These are phyloP conservation scores for Cantharis rustica DNA, from an alignment of 2,888 invertebrate species.

Conservation along the genomic window DNA sequence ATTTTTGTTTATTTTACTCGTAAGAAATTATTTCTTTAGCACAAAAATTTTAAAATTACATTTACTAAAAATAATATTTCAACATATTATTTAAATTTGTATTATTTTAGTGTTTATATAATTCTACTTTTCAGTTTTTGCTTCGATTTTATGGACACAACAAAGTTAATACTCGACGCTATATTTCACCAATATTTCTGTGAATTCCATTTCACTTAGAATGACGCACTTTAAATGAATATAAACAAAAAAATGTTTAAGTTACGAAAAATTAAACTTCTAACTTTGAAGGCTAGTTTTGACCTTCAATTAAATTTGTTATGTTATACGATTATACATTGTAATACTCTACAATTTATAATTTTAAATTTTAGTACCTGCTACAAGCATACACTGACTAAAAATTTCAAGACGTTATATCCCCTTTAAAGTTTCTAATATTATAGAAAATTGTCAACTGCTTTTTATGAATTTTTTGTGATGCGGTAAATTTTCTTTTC, in stretches of 20 bases:
- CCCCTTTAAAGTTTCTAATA: not conserved
- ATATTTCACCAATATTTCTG: not conserved
- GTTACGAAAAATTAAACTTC: not conserved
- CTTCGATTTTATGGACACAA: not conserved
- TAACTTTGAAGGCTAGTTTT: too few species aligned
- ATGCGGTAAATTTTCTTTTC: not conserved
- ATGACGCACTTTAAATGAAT: not conserved
- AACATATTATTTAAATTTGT: not conserved
- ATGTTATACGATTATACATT: not conserved
- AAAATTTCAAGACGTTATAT: not conserved
- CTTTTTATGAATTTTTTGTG: not conserved
- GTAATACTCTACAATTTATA: not conserved
- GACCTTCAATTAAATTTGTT: not conserved
- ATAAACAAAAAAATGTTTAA: not conserved
- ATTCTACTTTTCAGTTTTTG: too few species aligned
- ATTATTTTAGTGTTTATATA: not conserved
- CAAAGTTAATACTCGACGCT: not conserved
- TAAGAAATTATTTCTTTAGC: too few species aligned
- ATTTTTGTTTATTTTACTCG: too few species aligned
- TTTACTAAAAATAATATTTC: too few species aligned
- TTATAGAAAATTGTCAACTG: not conserved
- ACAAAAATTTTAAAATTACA: too few species aligned
- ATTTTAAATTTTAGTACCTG: not conserved
- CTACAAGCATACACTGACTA: not conserved
- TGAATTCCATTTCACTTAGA: not conserved